Percentiles rank a stretch among this genome's conserved stretches.
Conservation (phyloP, 1,140 invertebrate species). For the Drepana arcuata region DNA sequence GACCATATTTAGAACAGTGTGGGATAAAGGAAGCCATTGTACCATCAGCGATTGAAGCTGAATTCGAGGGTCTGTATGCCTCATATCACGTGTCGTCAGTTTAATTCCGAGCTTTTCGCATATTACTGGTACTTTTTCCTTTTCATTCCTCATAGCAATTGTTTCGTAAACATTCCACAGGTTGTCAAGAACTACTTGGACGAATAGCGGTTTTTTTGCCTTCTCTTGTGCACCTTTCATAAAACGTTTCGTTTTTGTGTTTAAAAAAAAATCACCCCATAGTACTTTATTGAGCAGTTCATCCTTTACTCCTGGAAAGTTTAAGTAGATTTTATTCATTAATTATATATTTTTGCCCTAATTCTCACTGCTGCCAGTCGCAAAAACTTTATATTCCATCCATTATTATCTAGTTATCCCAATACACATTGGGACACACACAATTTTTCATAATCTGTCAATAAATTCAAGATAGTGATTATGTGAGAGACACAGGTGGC, state of each 20-base stretch:
- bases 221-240: constrained; percentile 94
- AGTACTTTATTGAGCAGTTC: constrained; percentile 84
- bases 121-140: constrained; percentile 85
- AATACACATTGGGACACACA: too few relatives aligned
- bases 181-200: constrained; percentile 95
- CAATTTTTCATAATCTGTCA: too few relatives aligned
- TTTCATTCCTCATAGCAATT: constrained; percentile 84
- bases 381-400: too few relatives aligned
- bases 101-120: constrained; percentile 87
- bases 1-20: constrained; percentile 85
- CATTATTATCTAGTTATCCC: too few relatives aligned
- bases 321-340: too few relatives aligned
- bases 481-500: too few relatives aligned
- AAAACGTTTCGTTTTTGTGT: constrained; percentile 89
- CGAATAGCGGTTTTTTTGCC: constrained; percentile 96
- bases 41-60: constrained; percentile 87
- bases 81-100: constrained; percentile 83
- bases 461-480: too few relatives aligned
- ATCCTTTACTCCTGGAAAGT: constrained; percentile 66
- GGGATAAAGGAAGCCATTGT: constrained; percentile 92
- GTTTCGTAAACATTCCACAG: constrained; percentile 94
- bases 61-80: constrained; percentile 82
- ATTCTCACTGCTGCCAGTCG: too few relatives aligned
- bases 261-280: constrained; percentile 97
- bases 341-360: too few relatives aligned